Evolutionary conservation across 1,140 invertebrate species (phyloP), one percentile per base, ranked within the genome.

Genomic region (Eriosoma lanigerum): DNA sequence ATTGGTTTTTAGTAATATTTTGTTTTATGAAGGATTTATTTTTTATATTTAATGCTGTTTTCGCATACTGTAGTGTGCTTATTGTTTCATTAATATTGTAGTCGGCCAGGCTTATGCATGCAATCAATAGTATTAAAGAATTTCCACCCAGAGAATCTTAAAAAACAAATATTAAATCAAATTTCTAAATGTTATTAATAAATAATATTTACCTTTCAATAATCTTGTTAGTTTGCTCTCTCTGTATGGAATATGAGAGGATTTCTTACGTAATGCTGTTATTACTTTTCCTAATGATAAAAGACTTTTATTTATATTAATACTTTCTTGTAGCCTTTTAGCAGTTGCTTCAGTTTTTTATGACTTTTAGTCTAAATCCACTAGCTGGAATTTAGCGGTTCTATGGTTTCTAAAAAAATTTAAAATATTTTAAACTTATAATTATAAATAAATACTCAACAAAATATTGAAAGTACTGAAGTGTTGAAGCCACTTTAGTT

Each of bases 21-120:
- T 99, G 98, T 88, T 99, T 99, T 82, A 99, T 93, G 58, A 99
- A 94, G 32, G 98, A 97, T 86, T 99, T 96, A 88, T 99, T 99
- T 80, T 98, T 94, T 85, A 99, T 99, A 83, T 95, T 90, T 88
- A 99, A 99, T 56, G 98, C 98, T 82, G 97, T 87, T 86, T 95
- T 93, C 2, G 94, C 93, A 86, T 96, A 96, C 3, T 97, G 89
- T 13, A 99, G 87, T 1, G 98, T 99, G 1, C 96, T 98, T 72
- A 99, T 87, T 0, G 98, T 99, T 88, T 99, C 98, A 86, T 99
- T 98, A 86, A 96, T 99, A 88, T 99, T 99, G 87, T 99, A 97
- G 0, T 94, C 94, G 3, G 97, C 94, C 0, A 98, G 98, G 80
- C 96, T 98, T 84, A 99, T 91, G 26, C 98, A 98, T 44, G 97